Conservation (phyloP, 2,888 invertebrate species). For the Stegophylla sp. region DNA sequence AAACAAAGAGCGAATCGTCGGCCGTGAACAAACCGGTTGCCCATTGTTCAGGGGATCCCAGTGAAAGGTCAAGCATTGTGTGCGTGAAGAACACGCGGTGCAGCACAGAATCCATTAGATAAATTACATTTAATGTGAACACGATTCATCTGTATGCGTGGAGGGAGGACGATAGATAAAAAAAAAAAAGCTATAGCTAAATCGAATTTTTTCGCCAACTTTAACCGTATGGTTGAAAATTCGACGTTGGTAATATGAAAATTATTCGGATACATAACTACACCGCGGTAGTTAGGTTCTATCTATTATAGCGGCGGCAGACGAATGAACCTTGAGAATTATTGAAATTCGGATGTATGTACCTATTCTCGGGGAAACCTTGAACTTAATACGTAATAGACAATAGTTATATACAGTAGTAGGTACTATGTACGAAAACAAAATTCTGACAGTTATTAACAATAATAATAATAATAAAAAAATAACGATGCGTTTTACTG, state of each 20-base stretch:
- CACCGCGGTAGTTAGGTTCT: not conserved
- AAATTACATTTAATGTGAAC: constrained; percentile 12
- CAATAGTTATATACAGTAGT: too few relatives aligned
- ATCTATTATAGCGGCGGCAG: not conserved
- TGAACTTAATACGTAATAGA: constrained; percentile 21
- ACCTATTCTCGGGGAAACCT: constrained; percentile 10
- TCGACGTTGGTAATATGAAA: not conserved
- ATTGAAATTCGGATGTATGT: constrained; percentile 9
- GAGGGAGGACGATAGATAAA: not conserved
- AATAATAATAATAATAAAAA: not conserved
- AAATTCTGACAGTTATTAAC: not conserved
- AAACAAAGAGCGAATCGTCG: constrained; percentile 57
- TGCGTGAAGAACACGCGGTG: constrained; percentile 16
- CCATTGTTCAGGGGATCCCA: constrained; percentile 46
- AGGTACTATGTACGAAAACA: not conserved
- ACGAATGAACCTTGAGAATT: not conserved
- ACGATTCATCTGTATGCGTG: not conserved
- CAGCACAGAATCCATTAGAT: constrained; percentile 36
- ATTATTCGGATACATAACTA: not conserved
- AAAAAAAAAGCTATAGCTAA: not conserved
- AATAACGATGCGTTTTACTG: not conserved
- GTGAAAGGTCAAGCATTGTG: constrained; percentile 52
- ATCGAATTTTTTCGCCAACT: not conserved
- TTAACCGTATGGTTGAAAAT: not conserved
- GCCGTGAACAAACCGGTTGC: constrained; percentile 58